Percentiles rank a stretch among this genome's conserved stretches.
Evolutionary conservation across 2,113 vertebrate species (phyloP).

Genomic region (Cichladusa arquata): DNA sequence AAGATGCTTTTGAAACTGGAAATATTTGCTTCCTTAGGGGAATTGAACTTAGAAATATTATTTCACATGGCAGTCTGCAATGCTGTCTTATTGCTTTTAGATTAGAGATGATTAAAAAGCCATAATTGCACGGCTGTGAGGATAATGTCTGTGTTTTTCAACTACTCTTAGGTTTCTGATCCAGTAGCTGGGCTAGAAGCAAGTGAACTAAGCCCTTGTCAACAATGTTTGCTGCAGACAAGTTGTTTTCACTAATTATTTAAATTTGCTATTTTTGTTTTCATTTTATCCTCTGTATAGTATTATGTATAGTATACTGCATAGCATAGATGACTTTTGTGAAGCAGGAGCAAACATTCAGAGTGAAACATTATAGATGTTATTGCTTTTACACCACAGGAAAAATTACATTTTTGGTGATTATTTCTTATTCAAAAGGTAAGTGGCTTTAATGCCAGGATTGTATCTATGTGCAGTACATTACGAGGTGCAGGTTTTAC

Average conservation of each 20-base stretch:
- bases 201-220: neutral
- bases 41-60: neutral
- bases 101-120: neutral
- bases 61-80: neutral
- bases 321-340: neutral
- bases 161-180: neutral
- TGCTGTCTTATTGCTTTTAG: neutral
- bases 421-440: neutral
- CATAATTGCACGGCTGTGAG: fast-evolving
- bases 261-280: neutral
- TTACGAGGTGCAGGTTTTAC: neutral
- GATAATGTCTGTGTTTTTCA: neutral
- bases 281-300: neutral
- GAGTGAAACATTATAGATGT: neutral
- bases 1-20: neutral
- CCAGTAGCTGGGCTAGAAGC: neutral
- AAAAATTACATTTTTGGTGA: neutral
- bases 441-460: neutral
- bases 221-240: neutral
- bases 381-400: neutral
- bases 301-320: neutral
- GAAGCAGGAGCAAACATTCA: neutral
- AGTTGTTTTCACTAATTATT: neutral
- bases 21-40: neutral
- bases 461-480: neutral